Conservation (phyloP, 2,113 vertebrate species). For the Morone chrysops region DNA sequence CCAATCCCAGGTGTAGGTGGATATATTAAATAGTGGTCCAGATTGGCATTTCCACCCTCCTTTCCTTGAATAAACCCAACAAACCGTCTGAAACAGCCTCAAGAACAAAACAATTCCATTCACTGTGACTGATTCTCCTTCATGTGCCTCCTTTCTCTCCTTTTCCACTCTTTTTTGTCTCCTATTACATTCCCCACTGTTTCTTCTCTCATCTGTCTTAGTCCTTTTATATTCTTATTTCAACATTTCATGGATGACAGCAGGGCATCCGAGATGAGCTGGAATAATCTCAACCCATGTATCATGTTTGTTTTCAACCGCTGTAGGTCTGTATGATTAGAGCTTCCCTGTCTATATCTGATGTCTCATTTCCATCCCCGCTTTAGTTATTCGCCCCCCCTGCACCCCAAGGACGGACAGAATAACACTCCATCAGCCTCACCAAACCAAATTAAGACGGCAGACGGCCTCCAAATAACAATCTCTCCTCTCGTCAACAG, state of each 20-base stretch:
- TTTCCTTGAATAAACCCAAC: neutral
- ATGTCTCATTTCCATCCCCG: slow-evolving; percentile 14
- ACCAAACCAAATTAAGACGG: slow-evolving; percentile 19
- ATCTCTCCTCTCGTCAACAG: neutral
- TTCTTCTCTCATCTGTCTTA: slow-evolving; percentile 1
- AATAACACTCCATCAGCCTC: slow-evolving; percentile 21
- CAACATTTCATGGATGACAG: neutral
- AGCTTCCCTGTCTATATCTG: neutral
- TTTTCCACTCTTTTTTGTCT: slow-evolving; percentile 1
- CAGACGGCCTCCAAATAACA: slow-evolving; percentile 7
- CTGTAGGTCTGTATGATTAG: neutral
- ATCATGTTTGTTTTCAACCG: slow-evolving; percentile 1
- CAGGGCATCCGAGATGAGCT: neutral
- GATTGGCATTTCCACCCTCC: slow-evolving; percentile 7
- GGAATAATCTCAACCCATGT: neutral
- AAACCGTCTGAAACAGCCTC: neutral
- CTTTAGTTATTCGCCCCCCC: neutral
- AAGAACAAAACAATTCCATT: neutral
- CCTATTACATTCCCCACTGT: neutral
- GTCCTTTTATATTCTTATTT: slow-evolving; percentile 2
- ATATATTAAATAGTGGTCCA: neutral
- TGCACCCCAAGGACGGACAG: neutral
- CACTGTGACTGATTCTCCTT: neutral
- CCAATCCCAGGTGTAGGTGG: neutral
- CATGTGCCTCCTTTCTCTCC: neutral